Base-by-base conservation (phyloP, 1,140 invertebrate genomes). In the Drosophila carrolli region DNA sequence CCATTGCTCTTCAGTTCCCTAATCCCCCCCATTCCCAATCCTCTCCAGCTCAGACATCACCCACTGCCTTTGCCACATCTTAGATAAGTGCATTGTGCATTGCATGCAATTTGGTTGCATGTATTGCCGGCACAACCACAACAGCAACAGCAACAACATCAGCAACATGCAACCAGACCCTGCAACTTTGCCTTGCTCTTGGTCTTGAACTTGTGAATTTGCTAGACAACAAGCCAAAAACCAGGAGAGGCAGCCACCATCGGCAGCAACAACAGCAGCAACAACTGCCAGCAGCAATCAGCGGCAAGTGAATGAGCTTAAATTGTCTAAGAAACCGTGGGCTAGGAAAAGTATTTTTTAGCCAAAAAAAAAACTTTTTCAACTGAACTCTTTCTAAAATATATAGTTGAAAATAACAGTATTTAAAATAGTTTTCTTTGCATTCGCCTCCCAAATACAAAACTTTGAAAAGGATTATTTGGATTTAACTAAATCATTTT, bases 171-270 rank as follows among this genome's bases (percentile, higher is more conserved):
- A 71, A 46, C 51, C 58, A 47, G 47, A 77, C 81, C 81, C 81
- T 85, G 71, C 59, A 63, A 65, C 65, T 60, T 78, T 78, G 82
- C 67, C 78, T 80, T 80, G 84, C 82, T 84, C 80, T 68, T 83
- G 83, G 84, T 67, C 80, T 88, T 88, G 84, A 88, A 89, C 84
- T 89, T 89, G 84, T 81, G 80, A 88, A 89, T 88, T 88, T 84
- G 83, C 72, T 66, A 88, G 82, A 82, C 78, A 84, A 85, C 81
- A 71, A 83, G 71, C 72, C 57, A 60, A 75, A 68, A 67, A 71
- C 58, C 72, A 71, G 43, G 38, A 57, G 27, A 54, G 19, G 40
- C 63, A 76, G 40, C 56, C 53, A 74, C n/a, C 53, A 68, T 10
- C 46, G 50, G 44, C 68, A 70, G 40, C 77, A 74, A 7, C 58